A percentile compares a stretch with the other conserved stretches of the same genome.
Evolutionary conservation across 2,888 invertebrate species (phyloP).

Genomic region (Calliphora vomitoria): DNA sequence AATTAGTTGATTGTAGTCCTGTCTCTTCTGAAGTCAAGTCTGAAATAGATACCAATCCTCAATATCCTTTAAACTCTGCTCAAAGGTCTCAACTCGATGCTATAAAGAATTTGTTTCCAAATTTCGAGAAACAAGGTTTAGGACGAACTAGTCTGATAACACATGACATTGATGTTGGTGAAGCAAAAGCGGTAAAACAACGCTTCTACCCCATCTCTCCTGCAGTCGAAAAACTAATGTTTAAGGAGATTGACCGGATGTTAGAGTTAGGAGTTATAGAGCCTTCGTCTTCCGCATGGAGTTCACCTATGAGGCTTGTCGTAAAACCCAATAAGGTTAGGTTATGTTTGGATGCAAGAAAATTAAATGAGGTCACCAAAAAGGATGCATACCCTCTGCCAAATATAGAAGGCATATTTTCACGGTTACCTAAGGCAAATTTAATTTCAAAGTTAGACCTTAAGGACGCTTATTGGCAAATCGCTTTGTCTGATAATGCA

Average conservation of each 20-base stretch:
- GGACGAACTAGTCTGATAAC: too few species aligned
- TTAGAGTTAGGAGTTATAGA: background rate
- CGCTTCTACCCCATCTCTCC: background rate
- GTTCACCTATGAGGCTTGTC: background rate
- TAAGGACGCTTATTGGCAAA: background rate
- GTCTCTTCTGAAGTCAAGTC: too few species aligned
- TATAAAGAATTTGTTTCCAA: background rate
- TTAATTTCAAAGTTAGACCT: too few species aligned
- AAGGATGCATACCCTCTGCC: too few species aligned
- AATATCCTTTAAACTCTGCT: background rate
- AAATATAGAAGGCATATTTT: too few species aligned
- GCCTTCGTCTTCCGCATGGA: background rate
- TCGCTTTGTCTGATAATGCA: background rate
- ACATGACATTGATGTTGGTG: background rate
- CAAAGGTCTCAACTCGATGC: background rate
- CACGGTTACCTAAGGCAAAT: too few species aligned
- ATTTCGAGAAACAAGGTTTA: background rate
- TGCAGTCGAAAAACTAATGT: conserved; percentile 1
- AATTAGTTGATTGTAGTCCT: too few species aligned
- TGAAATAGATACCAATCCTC: background rate
- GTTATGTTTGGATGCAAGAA: background rate
- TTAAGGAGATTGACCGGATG: background rate
- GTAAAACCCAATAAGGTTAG: background rate
- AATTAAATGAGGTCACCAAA: too few species aligned
- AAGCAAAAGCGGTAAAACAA: background rate